These are phyloP conservation scores for Bungarus multicinctus DNA, from an alignment of 2,113 vertebrate genomes.

Conservation along the genomic window DNA sequence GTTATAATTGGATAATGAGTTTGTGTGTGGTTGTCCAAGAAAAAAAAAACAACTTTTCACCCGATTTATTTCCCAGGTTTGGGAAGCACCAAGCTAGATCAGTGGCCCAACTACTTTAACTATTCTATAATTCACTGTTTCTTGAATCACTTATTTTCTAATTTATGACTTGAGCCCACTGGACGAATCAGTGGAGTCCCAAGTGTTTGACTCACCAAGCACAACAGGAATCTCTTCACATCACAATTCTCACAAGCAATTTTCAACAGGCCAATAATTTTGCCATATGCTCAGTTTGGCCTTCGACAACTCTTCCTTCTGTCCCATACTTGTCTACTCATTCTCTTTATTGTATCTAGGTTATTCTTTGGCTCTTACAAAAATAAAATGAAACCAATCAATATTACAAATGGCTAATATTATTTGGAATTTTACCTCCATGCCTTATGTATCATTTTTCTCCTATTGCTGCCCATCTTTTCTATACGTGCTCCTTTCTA, in stretches of 20 bases:
- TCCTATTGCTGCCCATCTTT: not conserved
- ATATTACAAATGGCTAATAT: not conserved
- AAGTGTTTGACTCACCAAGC: not conserved
- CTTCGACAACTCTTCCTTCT: not conserved
- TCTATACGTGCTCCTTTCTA: not conserved
- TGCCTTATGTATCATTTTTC: not conserved
- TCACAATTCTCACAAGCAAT: not conserved
- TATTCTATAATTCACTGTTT: not conserved
- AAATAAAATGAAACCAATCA: not conserved
- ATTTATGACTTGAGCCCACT: not conserved
- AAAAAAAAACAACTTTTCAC: not conserved
- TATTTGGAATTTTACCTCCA: not conserved
- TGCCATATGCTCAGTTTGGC: not conserved
- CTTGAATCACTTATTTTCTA: not conserved
- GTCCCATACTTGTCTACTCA: not conserved
- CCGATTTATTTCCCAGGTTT: not conserved
- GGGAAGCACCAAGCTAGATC: not conserved
- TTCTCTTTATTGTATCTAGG: not conserved
- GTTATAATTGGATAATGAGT: not conserved
- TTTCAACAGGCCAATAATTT: not conserved
- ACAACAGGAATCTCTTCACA: not conserved
- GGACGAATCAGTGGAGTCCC: not conserved
- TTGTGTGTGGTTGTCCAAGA: not conserved
- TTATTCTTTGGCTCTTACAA: not conserved
- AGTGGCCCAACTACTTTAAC: not conserved